These are phyloP conservation scores for Lepidochrysops patricia DNA, from an alignment of 2,888 invertebrate species.

Conservation along the genomic window DNA sequence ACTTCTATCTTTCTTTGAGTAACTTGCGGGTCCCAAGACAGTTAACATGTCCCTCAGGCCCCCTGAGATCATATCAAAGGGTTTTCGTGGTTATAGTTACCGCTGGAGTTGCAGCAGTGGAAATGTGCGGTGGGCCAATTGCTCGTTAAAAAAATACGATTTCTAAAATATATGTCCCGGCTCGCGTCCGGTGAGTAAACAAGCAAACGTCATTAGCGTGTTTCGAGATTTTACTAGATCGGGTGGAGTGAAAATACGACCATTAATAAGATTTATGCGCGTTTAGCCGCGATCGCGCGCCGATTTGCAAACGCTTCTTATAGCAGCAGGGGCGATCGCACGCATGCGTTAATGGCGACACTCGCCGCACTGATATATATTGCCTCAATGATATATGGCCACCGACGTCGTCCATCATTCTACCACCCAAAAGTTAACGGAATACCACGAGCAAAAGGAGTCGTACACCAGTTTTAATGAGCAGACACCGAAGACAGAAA, in stretches of 20 bases:
- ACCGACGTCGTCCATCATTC: constrained; percentile 67
- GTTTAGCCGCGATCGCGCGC: constrained; percentile 61
- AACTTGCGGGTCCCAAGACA: no score
- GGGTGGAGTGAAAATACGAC: constrained; percentile 61
- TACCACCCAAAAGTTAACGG: constrained; percentile 73
- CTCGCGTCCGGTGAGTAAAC: constrained; percentile 21
- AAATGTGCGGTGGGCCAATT: no score
- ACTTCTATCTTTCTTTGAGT: no score
- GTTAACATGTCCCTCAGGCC: no score
- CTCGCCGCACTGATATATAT: constrained; percentile 69
- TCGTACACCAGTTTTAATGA: constrained; percentile 61
- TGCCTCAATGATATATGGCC: constrained; percentile 70
- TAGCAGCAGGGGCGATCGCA: constrained; percentile 60
- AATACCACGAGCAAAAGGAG: constrained; percentile 63
- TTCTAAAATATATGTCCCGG: constrained; percentile 41
- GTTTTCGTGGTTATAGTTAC: no score
- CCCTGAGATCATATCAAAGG: no score
- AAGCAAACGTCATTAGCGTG: constrained; percentile 35
- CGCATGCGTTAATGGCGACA: constrained; percentile 72
- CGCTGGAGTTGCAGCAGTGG: no score
- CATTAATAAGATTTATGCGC: constrained; percentile 69
- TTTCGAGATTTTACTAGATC: constrained; percentile 58
- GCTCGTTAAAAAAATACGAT: constrained; percentile 39
- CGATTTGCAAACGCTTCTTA: constrained; percentile 65
- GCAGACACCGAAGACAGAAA: constrained; percentile 71